Conservation (phyloP, 2,797 vertebrate genomes). For the Rachycentron canadum region DNA sequence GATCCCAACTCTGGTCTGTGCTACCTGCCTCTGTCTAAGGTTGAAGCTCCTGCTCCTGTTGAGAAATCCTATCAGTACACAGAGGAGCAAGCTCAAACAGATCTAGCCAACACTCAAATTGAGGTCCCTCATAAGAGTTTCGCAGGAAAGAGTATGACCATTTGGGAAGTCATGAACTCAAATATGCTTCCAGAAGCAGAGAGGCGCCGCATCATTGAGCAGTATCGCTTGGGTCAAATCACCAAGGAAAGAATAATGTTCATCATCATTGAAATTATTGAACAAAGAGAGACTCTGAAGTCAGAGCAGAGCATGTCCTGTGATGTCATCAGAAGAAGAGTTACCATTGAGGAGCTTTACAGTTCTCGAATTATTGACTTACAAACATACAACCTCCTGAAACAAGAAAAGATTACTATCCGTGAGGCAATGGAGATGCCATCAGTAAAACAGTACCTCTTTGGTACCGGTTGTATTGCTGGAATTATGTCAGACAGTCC, state of each 20-base stretch:
- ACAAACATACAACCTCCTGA: constrained; percentile 90
- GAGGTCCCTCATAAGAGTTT: constrained; percentile 89
- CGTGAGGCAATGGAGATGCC: constrained; percentile 91
- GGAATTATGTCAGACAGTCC: constrained; percentile 91
- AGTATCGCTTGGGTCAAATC: constrained; percentile 91
- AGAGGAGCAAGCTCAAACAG: constrained; percentile 90
- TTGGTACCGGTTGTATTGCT: constrained; percentile 92
- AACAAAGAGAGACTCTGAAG: constrained; percentile 91
- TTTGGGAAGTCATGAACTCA: constrained; percentile 95
- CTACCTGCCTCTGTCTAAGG: constrained; percentile 88
- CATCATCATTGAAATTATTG: constrained; percentile 97
- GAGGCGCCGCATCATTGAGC: constrained; percentile 88
- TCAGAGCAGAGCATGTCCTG: constrained; percentile 89
- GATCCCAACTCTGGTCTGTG: constrained; percentile 89
- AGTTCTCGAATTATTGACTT: constrained; percentile 92
- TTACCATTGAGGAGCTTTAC: constrained; percentile 93
- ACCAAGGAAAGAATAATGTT: constrained; percentile 96
- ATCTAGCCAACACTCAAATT: constrained; percentile 88
- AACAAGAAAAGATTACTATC: constrained; percentile 91
- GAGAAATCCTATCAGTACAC: constrained; percentile 90
- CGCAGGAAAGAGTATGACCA: constrained; percentile 86
- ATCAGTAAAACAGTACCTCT: constrained; percentile 89
- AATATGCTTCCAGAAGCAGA: constrained; percentile 92
- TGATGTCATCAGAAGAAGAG: constrained; percentile 90
- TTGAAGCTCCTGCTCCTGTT: constrained; percentile 82